phyloP scores from a whole-genome alignment of 2,797 vertebrate species.

The Cichlasoma orientale region DNA sequence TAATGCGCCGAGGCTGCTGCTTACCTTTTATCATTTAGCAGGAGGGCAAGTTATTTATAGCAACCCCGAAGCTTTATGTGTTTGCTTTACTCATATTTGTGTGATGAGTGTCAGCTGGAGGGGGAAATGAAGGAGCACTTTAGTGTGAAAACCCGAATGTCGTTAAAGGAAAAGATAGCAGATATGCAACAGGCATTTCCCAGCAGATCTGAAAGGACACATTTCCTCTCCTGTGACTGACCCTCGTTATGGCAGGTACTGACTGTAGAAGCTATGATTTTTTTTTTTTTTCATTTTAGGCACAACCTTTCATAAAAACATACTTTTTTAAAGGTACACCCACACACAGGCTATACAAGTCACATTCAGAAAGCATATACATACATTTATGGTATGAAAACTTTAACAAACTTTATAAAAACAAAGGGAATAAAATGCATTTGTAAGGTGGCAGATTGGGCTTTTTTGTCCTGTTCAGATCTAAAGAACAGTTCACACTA shows the following conservation, averaged over 20 bases:
- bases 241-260: constrained; percentile 22
- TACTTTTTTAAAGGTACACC: constrained; percentile 7
- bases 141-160: constrained; percentile 45
- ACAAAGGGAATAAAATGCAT: neutral
- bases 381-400: constrained; percentile 53
- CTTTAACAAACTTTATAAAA: too few species aligned
- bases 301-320: constrained; percentile 38
- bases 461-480: neutral
- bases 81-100: constrained; percentile 47
- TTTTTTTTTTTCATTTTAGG: constrained; percentile 30
- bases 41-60: constrained; percentile 61
- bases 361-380: constrained; percentile 5
- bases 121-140: constrained; percentile 21
- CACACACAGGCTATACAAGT: constrained; percentile 18
- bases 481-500: neutral
- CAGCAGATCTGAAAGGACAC: constrained; percentile 39
- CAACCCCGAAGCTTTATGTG: constrained; percentile 41
- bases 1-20: constrained; percentile 40
- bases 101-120: constrained; percentile 43
- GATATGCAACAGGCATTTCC: constrained; percentile 36
- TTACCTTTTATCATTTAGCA: constrained; percentile 60
- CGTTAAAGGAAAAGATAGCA: constrained; percentile 24
- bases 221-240: constrained; percentile 46
- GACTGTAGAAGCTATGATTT: constrained; percentile 32
- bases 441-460: neutral